Base-by-base conservation (phyloP, 2,888 invertebrate species). In the Idaea aversata region DNA sequence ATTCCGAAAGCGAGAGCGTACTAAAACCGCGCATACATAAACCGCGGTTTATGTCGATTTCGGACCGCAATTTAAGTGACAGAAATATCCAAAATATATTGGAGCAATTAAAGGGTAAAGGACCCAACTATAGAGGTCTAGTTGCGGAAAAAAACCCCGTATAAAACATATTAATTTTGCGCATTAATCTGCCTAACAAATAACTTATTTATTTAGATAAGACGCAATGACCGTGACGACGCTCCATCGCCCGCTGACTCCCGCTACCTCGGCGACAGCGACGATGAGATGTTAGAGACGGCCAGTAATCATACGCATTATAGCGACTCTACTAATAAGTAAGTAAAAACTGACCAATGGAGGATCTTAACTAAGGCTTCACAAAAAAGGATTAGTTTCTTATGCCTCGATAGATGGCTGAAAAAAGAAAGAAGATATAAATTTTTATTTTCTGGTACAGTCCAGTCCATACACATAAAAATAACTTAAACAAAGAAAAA, bases 251-350 rank as follows among this genome's bases (percentile, higher is more conserved):
- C 92, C 0, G 83, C 76, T 0, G 90, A 88, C 70, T 88, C 90
- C 1, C 77, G 86, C 3, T 90, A 87, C 67, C 68, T 88, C 62
- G 84, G 77, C 1, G 91, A 90, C 64, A 91, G 88, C 34, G 93
- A 93, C 15, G 86, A 93, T 34, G 92, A 92, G 0, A 60, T 88
- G 15, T 61, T 92, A 57, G 91, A 92, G 38, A 90, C 91, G 0
- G 87, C 85, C 15, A 93, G 92, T 82, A 88, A 84, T 71, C 89
- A 93, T 71, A 91, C 93, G 0, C 88, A 90, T 67, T 89, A 83
- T 78, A 90, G 91, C 67, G 92, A 92, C 65, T 82, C 87, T 5
- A 82, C 85, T 15, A 88, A 87, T 78, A 90, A 91, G 90, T 90
- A 62, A 74, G 80, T 73, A 2, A 25, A 25, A 25, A 25, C 25